Evolutionary conservation across 2,888 invertebrate genomes (phyloP).

Genomic region (Dicycla oo): DNA sequence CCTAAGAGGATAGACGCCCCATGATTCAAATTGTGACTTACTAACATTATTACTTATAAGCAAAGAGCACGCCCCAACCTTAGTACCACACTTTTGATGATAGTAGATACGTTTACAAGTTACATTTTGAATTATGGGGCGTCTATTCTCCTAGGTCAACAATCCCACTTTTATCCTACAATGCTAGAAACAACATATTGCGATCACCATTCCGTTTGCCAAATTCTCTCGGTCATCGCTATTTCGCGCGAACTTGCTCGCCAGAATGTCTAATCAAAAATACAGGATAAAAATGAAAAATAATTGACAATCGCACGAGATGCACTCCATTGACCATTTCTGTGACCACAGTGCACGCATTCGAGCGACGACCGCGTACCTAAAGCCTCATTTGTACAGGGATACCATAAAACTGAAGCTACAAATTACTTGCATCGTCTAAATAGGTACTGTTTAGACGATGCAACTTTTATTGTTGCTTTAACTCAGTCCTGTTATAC

Average conservation of each 20-base stretch:
- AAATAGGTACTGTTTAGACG: too few species aligned
- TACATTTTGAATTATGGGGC: too few species aligned
- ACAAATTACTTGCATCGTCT: background rate
- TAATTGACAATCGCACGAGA: constrained; percentile 2
- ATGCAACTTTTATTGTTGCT: background rate
- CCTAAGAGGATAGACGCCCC: too few species aligned
- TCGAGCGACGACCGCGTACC: constrained; percentile 1
- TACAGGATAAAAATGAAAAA: constrained; percentile 2
- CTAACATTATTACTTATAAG: too few species aligned
- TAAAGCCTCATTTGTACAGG: background rate
- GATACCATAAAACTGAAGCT: background rate
- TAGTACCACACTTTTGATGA: too few species aligned
- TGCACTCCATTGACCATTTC: background rate
- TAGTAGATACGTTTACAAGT: too few species aligned
- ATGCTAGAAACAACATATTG: too few species aligned
- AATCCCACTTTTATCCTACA: too few species aligned
- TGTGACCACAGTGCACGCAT: constrained; percentile 11
- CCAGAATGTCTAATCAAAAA: background rate
- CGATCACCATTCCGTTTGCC: too few species aligned
- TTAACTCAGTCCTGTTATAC: background rate
- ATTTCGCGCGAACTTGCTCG: background rate
- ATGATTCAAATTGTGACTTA: too few species aligned
- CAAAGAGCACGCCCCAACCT: too few species aligned
- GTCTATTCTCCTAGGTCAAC: too few species aligned
- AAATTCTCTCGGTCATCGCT: background rate